phyloP scores from a whole-genome alignment of 2,797 vertebrate species.

The Nannoperca australis region DNA sequence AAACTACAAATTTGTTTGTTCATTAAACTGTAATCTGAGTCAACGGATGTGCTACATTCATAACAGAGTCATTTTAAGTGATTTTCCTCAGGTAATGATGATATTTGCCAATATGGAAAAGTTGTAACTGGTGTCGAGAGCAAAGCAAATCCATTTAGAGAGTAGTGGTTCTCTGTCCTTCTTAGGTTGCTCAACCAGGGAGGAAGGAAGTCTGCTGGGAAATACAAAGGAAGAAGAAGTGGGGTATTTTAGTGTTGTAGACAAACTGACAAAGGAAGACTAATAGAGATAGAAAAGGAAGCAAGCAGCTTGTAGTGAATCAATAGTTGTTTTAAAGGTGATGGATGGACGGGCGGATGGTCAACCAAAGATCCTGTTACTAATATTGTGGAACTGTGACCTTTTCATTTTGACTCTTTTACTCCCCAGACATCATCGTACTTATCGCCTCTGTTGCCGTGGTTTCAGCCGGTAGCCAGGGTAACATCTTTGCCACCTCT shows the following conservation, averaged over 20 bases:
- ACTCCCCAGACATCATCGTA: constrained; percentile 94
- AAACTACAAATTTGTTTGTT: neutral
- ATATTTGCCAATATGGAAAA: neutral
- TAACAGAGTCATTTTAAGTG: neutral
- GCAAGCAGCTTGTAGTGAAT: constrained; percentile 37
- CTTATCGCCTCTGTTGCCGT: constrained; percentile 98
- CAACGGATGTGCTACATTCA: neutral
- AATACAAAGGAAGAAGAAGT: constrained; percentile 15
- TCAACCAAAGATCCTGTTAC: constrained; percentile 42
- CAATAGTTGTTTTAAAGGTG: constrained; percentile 53
- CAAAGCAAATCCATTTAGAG: constrained; percentile 2
- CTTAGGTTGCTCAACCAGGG: neutral
- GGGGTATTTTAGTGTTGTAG: constrained; percentile 5
- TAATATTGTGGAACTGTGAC: constrained; percentile 50
- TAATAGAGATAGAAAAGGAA: constrained; percentile 30
- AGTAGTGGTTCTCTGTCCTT: neutral
- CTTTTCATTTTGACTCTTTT: constrained; percentile 62
- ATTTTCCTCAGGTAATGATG: neutral
- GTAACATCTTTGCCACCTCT: constrained; percentile 98
- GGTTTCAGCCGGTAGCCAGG: constrained; percentile 98
- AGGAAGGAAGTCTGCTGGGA: neutral
- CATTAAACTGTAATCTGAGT: neutral
- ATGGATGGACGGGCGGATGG: constrained; percentile 37
- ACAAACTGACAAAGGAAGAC: constrained; percentile 19
- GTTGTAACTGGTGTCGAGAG: neutral